Base-by-base conservation (phyloP, 2,113 vertebrate genomes). In the Ciconia boyciana region DNA sequence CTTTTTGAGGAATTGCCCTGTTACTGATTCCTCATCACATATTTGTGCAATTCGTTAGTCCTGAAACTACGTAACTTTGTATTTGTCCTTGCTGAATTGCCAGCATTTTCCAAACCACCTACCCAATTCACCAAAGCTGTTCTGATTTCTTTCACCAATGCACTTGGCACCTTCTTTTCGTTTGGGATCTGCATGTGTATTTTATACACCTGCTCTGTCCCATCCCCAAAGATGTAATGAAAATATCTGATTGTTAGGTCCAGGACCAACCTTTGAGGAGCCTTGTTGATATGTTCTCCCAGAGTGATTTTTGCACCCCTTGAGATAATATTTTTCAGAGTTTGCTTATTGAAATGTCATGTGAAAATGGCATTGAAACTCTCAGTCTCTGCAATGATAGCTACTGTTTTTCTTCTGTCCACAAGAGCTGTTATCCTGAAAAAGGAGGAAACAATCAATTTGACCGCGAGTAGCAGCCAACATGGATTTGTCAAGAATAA, bases 351-450 rank as follows among this genome's bases (percentile, higher is more conserved):
- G 72, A 89, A 91, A 58, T 54, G 10, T 71, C n/a, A 8, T 32
- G 16, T 85, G 55, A 61, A 61, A 80, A 80, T 62, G 41, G 2
- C 32, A 46, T 20, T 84, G 32, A 75, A 79, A 39, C 4, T 87
- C 32, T 72, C 19, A 49, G 5, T 87, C 13, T 65, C 29, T 75
- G 26, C 81, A 39, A n/a, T 0, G 0, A 1, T 64, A 48, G n/a
- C 24, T 44, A 3, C 31, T 72, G 26, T 0, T 62, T 84, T 43
- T 52, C 15, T 62, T 93, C 58, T 76, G 21, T 77, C 36, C 11
- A 7, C 57, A 49, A 54, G 61, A 52, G 48, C 44, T 91, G 65
- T 68, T 82, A 72, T 3, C 13, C 39, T 94, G 64, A 51, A 64
- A 92, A 81, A 87, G 24, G 41, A 91, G 6, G 24, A 91, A 75